These are phyloP conservation scores for Eudorcas thomsonii DNA, from an alignment of 2,113 vertebrate genomes.

Conservation along the genomic window DNA sequence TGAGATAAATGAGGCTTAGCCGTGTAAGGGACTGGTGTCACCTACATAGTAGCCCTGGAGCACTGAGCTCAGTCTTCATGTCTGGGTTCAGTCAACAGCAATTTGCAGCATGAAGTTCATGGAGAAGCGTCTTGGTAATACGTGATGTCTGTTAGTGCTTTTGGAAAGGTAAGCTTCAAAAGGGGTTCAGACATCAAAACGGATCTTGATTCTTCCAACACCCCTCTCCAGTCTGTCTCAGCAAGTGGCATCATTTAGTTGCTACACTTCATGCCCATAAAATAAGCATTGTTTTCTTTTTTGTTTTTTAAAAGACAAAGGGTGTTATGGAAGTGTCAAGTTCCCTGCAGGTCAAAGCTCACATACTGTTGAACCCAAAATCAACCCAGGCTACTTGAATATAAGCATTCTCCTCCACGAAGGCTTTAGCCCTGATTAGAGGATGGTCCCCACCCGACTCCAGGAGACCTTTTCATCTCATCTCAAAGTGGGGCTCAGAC, in stretches of 20 bases:
- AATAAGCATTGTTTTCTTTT: background rate
- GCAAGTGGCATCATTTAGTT: background rate
- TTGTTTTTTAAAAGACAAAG: background rate
- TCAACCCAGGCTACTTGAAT: background rate
- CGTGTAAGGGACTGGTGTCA: background rate
- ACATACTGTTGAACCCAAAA: background rate
- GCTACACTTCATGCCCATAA: background rate
- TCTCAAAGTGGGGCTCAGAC: background rate
- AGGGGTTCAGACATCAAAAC: background rate
- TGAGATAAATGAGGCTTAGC: background rate
- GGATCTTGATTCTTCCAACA: background rate
- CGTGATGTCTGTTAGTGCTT: rapidly evolving
- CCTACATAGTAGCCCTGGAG: too few relatives aligned
- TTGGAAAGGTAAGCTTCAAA: background rate
- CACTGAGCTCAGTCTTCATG: background rate
- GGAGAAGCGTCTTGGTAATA: rapidly evolving
- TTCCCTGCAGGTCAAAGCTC: background rate
- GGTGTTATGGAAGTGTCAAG: background rate
- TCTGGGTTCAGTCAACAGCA: background rate
- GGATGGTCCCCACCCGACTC: background rate
- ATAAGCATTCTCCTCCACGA: background rate
- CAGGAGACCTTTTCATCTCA: background rate
- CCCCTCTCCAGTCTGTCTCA: background rate
- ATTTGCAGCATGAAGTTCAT: background rate
- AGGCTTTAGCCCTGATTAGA: rapidly evolving